Evolutionary conservation across 2,113 vertebrate genomes (phyloP).

Genomic region (Pygoscelis adeliae): DNA sequence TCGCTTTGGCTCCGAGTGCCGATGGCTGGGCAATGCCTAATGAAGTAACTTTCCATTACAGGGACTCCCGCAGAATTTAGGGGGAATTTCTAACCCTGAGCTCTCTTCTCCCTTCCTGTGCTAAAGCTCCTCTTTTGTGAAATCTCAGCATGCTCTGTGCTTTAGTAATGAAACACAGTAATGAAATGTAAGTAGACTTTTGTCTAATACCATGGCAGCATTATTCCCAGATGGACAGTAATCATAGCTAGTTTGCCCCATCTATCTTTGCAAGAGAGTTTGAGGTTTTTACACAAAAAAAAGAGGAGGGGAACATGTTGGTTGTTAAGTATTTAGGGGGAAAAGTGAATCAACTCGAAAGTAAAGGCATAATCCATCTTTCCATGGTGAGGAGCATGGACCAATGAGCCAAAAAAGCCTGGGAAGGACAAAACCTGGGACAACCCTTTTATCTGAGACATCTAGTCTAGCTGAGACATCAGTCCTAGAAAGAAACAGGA

Average conservation of each 20-base stretch:
- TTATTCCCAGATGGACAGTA: neutral
- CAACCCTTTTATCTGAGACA: neutral
- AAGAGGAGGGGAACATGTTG: neutral
- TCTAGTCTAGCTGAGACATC: too few species aligned
- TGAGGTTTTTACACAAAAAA: neutral
- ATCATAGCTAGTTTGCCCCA: neutral
- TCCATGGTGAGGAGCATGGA: neutral
- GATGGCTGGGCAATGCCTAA: neutral
- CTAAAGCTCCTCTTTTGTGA: neutral
- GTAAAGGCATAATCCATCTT: neutral
- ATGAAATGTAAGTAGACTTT: neutral
- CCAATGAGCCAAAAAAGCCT: neutral
- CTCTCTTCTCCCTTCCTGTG: neutral
- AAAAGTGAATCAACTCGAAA: neutral
- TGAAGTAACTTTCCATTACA: neutral
- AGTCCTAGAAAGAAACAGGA: neutral
- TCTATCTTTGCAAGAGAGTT: neutral
- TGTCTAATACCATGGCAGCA: neutral
- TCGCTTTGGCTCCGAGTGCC: neutral
- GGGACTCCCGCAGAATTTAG: neutral
- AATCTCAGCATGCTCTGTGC: neutral
- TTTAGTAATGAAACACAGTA: neutral
- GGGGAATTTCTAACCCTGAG: neutral
- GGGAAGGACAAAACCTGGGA: neutral
- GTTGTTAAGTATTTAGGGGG: neutral